These are phyloP conservation scores for Augochlora pura DNA, from an alignment of 1,140 invertebrate species.

Conservation along the genomic window DNA sequence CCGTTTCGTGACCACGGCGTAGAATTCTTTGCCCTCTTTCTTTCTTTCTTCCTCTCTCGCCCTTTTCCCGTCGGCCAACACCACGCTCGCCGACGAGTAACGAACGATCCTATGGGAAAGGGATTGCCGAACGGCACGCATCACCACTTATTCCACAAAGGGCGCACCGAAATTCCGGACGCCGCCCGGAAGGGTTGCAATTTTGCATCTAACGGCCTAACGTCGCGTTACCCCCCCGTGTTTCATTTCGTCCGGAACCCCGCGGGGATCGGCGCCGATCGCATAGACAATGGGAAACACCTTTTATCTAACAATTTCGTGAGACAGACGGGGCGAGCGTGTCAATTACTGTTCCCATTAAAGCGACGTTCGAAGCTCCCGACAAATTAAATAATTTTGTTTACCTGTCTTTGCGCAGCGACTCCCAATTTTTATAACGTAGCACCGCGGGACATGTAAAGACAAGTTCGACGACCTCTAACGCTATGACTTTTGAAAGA, in stretches of 20 bases:
- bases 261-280: background rate
- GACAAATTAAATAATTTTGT: too few species aligned
- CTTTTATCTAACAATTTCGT: too few species aligned
- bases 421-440: too few species aligned
- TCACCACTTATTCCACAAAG: constrained; percentile 7
- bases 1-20: constrained; percentile 64
- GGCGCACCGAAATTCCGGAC: constrained; percentile 13
- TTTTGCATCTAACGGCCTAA: background rate
- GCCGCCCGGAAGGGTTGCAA: background rate
- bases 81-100: constrained; percentile 14
- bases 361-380: too few species aligned
- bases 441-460: too few species aligned
- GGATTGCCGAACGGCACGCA: constrained; percentile 44
- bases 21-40: constrained; percentile 53
- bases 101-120: constrained; percentile 9
- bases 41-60: background rate
- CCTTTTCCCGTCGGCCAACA: constrained; percentile 3
- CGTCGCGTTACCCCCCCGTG: background rate
- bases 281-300: too few species aligned
- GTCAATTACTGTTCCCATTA: too few species aligned
- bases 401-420: too few species aligned
- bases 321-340: too few species aligned
- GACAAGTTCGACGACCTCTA: too few species aligned
- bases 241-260: background rate
- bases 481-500: too few species aligned